Base-by-base conservation (phyloP, 2,888 invertebrate species). In the Heteropelma amictum region DNA sequence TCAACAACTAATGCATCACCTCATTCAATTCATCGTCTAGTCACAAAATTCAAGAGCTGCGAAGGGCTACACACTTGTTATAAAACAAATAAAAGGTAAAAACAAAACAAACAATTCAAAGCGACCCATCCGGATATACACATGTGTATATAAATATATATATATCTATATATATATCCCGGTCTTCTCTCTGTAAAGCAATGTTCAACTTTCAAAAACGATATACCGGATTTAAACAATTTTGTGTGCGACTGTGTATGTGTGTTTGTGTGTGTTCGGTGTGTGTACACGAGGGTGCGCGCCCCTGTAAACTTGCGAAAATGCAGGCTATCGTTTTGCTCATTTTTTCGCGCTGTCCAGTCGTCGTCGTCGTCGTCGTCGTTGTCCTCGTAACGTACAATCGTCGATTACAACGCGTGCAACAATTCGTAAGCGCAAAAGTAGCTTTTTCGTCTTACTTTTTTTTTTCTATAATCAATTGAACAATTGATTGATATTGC, bases 11-110 rank as follows among this genome's bases (percentile, higher is more conserved):
- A 82, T 78, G 81, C 81, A 79, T 73, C 6, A 21, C 49, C 42
- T 51, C 49, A 8, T 68, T 45, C 21, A 5, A 7, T 28, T n/a
- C 82, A 81, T 84, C 84, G 83, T 83, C 85, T 79, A 30, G 17
- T 26, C 14, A 82, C 83, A 53, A 83, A 70, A 83, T 83, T 85
- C 84, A 83, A 84, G 83, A 85, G 80, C 81, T 81, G 84, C 78
- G 77, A 79, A 70, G 67, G 72, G 80, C 67, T 65, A 58, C 72
- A 80, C 65, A 65, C 51, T n/a, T 63, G 45, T 68, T 12, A 14
- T 53, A n/a, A 65, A 54, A 47, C 23, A 12, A 30, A 64, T 42
- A 54, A 28, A 49, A 12, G 35, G 23, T 8, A 38, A 47, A 42
- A 65, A 47, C 2, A 61, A 30, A 58, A 12, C 45, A 68, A 53